Evolutionary conservation across 1,140 invertebrate species (phyloP), one percentile per base, ranked within the genome.

Genomic region (Nomia melanderi): DNA sequence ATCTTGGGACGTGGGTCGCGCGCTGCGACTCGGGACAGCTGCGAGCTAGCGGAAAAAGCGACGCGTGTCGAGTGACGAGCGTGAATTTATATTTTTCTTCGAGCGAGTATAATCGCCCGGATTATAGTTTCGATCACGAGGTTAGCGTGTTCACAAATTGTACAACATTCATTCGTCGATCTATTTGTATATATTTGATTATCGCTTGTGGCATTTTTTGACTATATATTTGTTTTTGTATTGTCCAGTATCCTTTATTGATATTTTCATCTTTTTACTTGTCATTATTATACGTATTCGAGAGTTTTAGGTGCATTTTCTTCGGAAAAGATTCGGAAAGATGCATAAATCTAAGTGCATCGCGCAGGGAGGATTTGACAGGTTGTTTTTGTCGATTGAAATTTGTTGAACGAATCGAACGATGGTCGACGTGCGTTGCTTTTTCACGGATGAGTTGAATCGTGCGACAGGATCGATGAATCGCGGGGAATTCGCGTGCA

Each of bases 11-110:
- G n/a, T 23, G 2, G 25, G 14, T 3, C 39, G 50, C 33, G 66
- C 31, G 23, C 23, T 17, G 3, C 17, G 9, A 7, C 17, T 23
- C 9, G n/a, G 63, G n/a, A 39, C 36, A 29, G 65, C 65, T 25
- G 6, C n/a, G 2, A 63, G 44, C 44, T 77, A 31, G 65, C 20
- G n/a, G 74, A 62, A 33, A 71, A 77, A 71, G 66, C 66, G 44
- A 71, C 56, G 75, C 31, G 53, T 6, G 39, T 67, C 17, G 64
- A 33, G 14, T 36, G 33, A 5, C 3, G 8, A 36, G 3, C 33
- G 8, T 36, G 8, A 36, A 36, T 5, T 36, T 8, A 36, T 39
- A 39, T 11, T 39, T 39, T 39, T 39, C 8, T 9, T 39, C 36
- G 36, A 7, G 36, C 8, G 36, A 39, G 36, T 1, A 7, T 7